phyloP scores from a whole-genome alignment of 2,888 invertebrate genomes.

The Tipula confusa region DNA sequence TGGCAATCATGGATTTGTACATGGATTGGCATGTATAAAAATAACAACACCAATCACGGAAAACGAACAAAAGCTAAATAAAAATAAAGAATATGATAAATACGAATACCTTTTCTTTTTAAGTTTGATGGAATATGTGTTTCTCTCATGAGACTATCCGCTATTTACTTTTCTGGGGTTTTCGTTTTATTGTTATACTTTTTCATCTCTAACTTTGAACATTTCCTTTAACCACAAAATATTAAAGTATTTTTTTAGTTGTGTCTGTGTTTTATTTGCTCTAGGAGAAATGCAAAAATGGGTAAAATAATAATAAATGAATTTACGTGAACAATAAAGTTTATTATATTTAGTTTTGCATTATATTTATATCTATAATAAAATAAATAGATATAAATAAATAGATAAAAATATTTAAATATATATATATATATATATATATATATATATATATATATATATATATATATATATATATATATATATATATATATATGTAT shows the following conservation, averaged over 20 bases:
- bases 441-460: neutral
- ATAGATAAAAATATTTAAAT: neutral
- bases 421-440: neutral
- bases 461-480: neutral
- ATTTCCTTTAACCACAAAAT: neutral
- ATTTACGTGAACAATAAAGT: neutral
- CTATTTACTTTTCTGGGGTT: neutral
- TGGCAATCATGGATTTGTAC: neutral
- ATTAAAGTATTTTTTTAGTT: neutral
- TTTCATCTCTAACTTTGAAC: neutral
- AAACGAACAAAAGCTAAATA: neutral
- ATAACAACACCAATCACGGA: constrained; percentile 3
- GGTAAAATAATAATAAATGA: constrained; percentile 4
- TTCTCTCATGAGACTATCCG: neutral
- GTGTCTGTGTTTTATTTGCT: neutral
- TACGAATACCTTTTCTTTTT: constrained; percentile 20
- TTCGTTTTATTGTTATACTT: neutral
- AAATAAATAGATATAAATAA: neutral
- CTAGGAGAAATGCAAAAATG: neutral
- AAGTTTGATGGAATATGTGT: constrained; percentile 12
- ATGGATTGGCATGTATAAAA: neutral
- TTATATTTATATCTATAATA: neutral
- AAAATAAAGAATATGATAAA: neutral
- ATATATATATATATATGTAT: neutral
- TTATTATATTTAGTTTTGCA: neutral